These are phyloP conservation scores for Neofelis nebulosa DNA, from an alignment of 2,113 vertebrate species.

Conservation along the genomic window DNA sequence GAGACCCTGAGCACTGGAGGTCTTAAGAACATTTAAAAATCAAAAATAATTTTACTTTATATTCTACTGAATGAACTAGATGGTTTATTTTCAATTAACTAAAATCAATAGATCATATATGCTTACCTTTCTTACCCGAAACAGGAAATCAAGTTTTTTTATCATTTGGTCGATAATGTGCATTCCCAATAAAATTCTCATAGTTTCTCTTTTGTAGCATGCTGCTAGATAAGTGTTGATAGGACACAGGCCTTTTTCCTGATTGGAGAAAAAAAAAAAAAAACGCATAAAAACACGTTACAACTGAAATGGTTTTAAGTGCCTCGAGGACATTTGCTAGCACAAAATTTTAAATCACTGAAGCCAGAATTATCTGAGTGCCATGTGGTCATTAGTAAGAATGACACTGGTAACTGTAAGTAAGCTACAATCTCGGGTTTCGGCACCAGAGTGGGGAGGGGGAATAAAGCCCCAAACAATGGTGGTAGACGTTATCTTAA, in stretches of 20 bases:
- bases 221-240: constrained; percentile 85
- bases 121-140: constrained; percentile 78
- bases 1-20: neutral
- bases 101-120: neutral
- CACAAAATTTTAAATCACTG: neutral
- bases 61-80: neutral
- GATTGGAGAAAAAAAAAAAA: neutral
- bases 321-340: neutral
- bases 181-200: constrained; percentile 83
- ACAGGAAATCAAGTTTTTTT: constrained; percentile 87
- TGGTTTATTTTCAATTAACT: neutral
- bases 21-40: neutral
- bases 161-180: constrained; percentile 89
- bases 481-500: neutral
- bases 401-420: neutral
- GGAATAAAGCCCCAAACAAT: neutral
- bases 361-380: neutral
- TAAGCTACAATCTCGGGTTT: neutral
- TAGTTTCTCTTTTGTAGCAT: constrained; percentile 89
- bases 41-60: neutral
- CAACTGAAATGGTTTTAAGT: neutral
- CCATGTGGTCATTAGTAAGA: neutral
- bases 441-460: neutral
- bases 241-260: constrained; percentile 90
- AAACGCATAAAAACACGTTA: neutral